phyloP scores from a whole-genome alignment of 2,113 vertebrate species.

The Bombycilla garrulus region DNA sequence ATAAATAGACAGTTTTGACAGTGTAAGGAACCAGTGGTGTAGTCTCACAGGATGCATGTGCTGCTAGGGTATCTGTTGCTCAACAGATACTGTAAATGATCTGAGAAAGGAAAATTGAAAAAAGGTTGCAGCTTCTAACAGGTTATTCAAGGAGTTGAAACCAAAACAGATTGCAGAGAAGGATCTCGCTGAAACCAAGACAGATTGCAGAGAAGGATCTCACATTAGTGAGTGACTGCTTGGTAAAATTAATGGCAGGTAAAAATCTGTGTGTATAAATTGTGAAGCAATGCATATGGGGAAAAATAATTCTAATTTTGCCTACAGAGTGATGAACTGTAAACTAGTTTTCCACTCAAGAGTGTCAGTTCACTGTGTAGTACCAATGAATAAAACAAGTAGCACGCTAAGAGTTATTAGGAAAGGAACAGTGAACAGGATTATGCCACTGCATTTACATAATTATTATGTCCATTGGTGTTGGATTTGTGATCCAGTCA shows the following conservation, averaged over 20 bases:
- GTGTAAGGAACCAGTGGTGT: background rate
- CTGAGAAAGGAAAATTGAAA: background rate
- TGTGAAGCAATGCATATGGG: background rate
- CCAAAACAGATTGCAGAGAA: background rate
- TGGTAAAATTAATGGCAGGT: background rate
- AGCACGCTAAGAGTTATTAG: background rate
- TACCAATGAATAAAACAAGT: background rate
- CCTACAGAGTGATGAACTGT: background rate
- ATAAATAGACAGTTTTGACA: slow-evolving; percentile 31
- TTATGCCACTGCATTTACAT: background rate
- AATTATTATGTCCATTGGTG: background rate
- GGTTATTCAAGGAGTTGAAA: background rate
- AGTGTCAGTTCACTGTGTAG: background rate
- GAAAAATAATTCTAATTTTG: background rate
- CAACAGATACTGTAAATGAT: background rate
- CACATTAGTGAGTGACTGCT: background rate
- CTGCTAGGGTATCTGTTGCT: background rate
- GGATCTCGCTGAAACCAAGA: background rate
- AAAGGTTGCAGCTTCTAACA: slow-evolving; percentile 3
- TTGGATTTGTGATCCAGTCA: background rate
- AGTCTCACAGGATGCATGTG: background rate
- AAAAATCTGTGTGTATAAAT: background rate
- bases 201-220: background rate
- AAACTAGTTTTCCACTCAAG: background rate
- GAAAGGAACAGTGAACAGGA: background rate